A percentile compares a stretch with the other conserved stretches of the same genome.
phyloP scores from a whole-genome alignment of 2,888 invertebrate genomes.

The Lasioglossum lativentre region DNA sequence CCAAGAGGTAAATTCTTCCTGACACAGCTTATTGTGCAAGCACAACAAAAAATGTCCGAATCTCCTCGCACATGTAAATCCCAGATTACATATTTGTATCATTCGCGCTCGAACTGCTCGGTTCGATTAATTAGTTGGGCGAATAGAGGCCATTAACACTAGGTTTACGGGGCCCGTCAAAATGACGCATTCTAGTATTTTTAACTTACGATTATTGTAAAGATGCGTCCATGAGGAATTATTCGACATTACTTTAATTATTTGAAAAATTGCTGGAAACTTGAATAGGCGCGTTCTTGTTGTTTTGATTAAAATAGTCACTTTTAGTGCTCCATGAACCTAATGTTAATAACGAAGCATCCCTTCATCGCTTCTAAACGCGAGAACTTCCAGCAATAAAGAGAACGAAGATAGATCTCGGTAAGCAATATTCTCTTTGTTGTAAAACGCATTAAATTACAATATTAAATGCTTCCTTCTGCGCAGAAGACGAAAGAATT shows the following conservation, averaged over 20 bases:
- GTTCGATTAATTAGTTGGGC: background rate
- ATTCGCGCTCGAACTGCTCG: background rate
- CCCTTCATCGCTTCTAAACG: background rate
- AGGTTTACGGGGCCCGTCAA: background rate
- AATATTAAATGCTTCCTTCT: slow-evolving; percentile 48
- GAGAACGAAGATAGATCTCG: background rate
- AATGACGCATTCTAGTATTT: too few species aligned
- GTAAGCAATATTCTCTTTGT: slow-evolving; percentile 27
- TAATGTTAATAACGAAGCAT: background rate
- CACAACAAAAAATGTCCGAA: slow-evolving; percentile 12
- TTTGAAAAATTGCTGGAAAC: too few species aligned
- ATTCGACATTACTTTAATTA: too few species aligned
- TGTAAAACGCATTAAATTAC: slow-evolving; percentile 38
- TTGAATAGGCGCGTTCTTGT: too few species aligned
- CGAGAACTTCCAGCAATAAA: slow-evolving; percentile 15
- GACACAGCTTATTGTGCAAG: slow-evolving; percentile 11
- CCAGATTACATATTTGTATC: background rate
- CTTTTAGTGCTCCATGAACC: background rate
- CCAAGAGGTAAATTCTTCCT: slow-evolving; percentile 48
- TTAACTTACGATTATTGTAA: too few species aligned
- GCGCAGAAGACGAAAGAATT: slow-evolving; percentile 9
- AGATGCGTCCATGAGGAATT: too few species aligned
- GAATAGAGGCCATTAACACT: background rate
- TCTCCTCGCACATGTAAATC: background rate
- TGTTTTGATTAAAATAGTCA: too few species aligned